phyloP scores from a whole-genome alignment of 2,113 vertebrate species.

The Catharus bicknelli region DNA sequence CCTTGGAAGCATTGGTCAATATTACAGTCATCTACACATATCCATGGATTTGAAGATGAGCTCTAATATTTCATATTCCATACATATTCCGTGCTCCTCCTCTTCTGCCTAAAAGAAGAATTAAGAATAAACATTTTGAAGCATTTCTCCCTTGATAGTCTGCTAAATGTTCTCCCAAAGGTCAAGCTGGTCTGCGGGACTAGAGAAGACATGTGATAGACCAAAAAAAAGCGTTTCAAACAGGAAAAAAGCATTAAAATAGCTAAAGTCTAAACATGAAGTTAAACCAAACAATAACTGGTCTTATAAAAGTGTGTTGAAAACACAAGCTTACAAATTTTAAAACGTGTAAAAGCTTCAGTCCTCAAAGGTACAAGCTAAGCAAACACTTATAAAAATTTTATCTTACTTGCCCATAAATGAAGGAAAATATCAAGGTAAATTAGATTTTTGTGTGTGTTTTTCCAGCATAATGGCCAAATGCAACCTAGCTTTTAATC shows the following conservation, averaged over 20 bases:
- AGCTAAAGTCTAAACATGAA: not conserved
- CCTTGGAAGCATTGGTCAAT: not conserved
- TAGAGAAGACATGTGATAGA: not conserved
- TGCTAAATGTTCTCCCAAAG: not conserved
- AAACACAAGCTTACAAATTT: not conserved
- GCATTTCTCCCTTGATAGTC: not conserved
- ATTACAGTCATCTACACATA: not conserved
- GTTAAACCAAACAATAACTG: not conserved
- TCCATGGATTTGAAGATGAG: not conserved
- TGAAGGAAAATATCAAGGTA: not conserved
- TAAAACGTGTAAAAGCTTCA: not conserved
- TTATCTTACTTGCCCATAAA: not conserved
- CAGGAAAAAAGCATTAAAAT: not conserved
- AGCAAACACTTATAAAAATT: not conserved
- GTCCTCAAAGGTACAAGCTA: not conserved
- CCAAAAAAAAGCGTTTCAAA: not conserved
- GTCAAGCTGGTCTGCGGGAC: not conserved
- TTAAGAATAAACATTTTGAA: not conserved
- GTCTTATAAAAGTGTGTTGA: not conserved
- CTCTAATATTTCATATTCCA: not conserved
- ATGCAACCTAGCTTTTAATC: not conserved
- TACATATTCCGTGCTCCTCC: not conserved
- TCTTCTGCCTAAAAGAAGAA: not conserved
- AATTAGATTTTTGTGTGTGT: not conserved
- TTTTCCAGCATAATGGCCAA: not conserved